These are phyloP conservation scores for Aldrovandia affinis DNA, from an alignment of 2,797 vertebrate species.

Conservation along the genomic window DNA sequence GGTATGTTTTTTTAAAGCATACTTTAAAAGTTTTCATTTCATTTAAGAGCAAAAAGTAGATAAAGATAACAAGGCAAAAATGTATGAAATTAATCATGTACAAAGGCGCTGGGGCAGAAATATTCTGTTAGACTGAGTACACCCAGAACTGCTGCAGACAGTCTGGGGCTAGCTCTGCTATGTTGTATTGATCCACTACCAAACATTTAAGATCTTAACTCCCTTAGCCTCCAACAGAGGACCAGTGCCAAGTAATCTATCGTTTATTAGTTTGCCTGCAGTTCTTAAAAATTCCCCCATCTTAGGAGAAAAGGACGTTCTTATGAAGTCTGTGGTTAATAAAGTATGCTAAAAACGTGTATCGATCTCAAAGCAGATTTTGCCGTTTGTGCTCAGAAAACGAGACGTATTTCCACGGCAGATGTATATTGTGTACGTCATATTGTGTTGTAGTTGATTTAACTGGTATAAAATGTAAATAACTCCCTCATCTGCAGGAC, in stretches of 20 bases:
- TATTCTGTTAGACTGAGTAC: background rate
- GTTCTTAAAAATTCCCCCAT: background rate
- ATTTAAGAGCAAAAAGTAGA: conserved; percentile 15
- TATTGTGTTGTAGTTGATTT: background rate
- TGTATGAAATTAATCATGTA: background rate
- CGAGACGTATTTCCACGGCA: background rate
- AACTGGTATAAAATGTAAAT: background rate
- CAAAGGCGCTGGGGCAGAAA: background rate
- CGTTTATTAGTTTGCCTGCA: background rate
- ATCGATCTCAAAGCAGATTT: background rate
- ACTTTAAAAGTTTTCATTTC: conserved; percentile 10
- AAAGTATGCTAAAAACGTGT: background rate
- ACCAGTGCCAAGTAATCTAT: conserved; percentile 13
- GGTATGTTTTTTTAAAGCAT: background rate
- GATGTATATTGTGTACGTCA: no score
- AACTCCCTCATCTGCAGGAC: no score
- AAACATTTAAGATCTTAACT: background rate
- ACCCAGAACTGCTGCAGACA: background rate
- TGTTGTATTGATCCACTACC: background rate
- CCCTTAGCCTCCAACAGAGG: background rate
- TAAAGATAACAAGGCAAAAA: conserved; percentile 1
- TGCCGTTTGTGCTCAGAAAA: conserved; percentile 12
- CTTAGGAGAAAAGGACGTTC: background rate
- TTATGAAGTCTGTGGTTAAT: conserved; percentile 13
- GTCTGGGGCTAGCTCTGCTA: background rate